Percentiles rank a stretch among this genome's conserved stretches.
Evolutionary conservation across 2,888 invertebrate species (phyloP).

Genomic region (Tiliacea citrago): DNA sequence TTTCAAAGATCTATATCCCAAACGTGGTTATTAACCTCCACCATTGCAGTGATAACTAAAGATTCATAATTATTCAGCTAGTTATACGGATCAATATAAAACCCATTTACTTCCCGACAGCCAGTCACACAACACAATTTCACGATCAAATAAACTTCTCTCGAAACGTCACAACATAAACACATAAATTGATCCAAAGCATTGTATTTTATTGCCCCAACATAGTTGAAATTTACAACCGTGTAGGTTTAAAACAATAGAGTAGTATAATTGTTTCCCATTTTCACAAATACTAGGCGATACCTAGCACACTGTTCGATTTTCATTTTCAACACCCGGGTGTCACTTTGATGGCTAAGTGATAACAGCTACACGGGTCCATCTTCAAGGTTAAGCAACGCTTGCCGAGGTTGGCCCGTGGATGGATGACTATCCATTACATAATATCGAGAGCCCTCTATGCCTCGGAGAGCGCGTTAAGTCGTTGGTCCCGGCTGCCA

Average conservation of each 20-base stretch:
- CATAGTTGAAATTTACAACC: slow-evolving; percentile 36
- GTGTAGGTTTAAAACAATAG: slow-evolving; percentile 24
- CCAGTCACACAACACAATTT: slow-evolving; percentile 9
- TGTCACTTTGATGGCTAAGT: too few species aligned
- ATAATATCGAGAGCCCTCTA: neutral
- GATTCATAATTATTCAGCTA: neutral
- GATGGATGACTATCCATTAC: neutral
- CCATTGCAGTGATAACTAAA: neutral
- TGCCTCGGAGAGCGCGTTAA: too few species aligned
- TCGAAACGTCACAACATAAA: slow-evolving; percentile 24
- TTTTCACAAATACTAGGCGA: too few species aligned
- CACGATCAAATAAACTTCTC: slow-evolving; percentile 33
- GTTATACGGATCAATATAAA: neutral
- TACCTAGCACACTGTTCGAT: too few species aligned
- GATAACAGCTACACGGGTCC: too few species aligned
- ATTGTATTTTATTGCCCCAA: slow-evolving; percentile 31
- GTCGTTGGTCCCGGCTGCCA: neutral
- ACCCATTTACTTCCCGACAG: neutral
- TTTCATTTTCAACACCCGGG: too few species aligned
- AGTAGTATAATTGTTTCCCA: too few species aligned
- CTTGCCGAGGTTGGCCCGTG: too few species aligned
- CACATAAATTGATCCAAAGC: slow-evolving; percentile 28
- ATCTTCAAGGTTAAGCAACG: too few species aligned
- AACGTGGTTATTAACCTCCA: neutral
- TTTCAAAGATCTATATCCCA: neutral